Conservation (phyloP, 2,888 invertebrate species). For the Mantis religiosa region DNA sequence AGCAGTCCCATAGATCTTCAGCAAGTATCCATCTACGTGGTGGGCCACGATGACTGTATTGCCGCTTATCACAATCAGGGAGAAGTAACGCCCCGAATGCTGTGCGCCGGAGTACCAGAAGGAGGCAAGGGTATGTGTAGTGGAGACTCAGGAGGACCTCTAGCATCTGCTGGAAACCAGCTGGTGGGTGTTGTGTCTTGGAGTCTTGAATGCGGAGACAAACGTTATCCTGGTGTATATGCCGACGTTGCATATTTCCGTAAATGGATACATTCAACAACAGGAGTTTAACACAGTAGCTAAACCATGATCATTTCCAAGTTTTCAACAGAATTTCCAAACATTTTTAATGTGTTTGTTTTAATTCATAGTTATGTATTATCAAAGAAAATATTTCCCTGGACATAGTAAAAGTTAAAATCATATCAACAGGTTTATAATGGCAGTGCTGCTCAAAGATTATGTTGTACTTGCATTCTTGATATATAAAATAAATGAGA, state of each 20-base stretch:
- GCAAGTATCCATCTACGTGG: not conserved
- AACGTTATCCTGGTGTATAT: not conserved
- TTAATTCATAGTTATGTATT: too few relatives aligned
- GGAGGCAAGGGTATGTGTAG: not conserved
- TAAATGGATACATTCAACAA: not conserved
- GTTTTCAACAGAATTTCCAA: too few relatives aligned
- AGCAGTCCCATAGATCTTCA: not conserved
- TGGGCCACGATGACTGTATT: not conserved
- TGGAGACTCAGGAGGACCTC: not conserved
- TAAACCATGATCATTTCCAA: too few relatives aligned
- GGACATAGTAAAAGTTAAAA: too few relatives aligned
- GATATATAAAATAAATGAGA: too few relatives aligned
- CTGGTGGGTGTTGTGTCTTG: not conserved
- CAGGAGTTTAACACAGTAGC: not conserved
- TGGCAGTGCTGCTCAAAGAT: too few relatives aligned
- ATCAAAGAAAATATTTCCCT: too few relatives aligned
- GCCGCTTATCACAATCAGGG: not conserved
- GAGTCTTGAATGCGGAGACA: not conserved
- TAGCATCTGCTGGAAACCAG: not conserved
- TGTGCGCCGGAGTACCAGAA: not conserved
- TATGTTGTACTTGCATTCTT: too few relatives aligned
- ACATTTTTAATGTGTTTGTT: too few relatives aligned
- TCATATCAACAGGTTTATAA: too few relatives aligned
- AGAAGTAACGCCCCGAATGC: constrained; percentile 32
- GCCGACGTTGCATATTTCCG: not conserved